These are phyloP conservation scores for Calameuta pallipes DNA, from an alignment of 2,888 invertebrate species.

Conservation along the genomic window DNA sequence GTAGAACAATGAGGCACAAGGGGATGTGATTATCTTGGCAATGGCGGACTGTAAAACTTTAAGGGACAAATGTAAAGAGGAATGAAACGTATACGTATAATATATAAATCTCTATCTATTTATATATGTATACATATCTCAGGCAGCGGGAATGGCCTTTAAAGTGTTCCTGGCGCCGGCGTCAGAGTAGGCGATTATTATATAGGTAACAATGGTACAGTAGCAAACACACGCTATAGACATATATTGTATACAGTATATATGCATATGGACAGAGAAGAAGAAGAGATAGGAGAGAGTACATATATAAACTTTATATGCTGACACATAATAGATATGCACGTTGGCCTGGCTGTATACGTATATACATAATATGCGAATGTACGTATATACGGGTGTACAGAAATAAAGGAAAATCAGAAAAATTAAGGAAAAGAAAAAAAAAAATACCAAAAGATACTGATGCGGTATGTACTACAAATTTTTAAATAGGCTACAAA, in stretches of 20 bases:
- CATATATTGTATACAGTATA: background rate
- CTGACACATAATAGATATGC: background rate
- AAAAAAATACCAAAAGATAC: background rate
- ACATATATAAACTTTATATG: background rate
- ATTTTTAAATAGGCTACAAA: background rate
- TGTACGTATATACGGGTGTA: background rate
- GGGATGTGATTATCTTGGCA: background rate
- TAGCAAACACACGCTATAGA: background rate
- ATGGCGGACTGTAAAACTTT: background rate
- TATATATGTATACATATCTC: background rate
- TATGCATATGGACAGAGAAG: background rate
- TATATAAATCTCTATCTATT: no score
- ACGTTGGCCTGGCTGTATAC: background rate
- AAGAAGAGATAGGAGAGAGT: background rate
- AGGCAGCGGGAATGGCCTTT: background rate
- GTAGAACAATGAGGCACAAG: conserved; percentile 31
- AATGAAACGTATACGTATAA: no score
- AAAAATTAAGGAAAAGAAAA: background rate
- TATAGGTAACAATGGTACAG: background rate
- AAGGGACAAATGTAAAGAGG: background rate
- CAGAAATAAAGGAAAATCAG: background rate
- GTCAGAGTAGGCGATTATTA: background rate
- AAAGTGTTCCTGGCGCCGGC: background rate
- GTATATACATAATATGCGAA: background rate
- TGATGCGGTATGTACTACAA: background rate